Evolutionary conservation across 1,140 invertebrate species (phyloP).

Genomic region (Arion vulgaris): DNA sequence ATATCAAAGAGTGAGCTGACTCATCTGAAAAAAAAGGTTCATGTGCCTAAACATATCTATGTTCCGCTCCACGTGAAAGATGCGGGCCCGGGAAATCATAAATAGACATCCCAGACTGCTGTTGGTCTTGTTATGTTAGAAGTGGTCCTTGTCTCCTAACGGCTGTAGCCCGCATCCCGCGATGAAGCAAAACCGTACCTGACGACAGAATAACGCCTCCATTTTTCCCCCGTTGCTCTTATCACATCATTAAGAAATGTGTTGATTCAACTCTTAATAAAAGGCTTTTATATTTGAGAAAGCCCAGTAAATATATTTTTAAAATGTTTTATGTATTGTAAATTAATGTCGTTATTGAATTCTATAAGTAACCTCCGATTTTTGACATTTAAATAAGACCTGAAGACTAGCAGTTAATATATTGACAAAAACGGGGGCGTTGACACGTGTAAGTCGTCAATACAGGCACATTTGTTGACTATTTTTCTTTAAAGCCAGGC

Average conservation of each 20-base stretch:
- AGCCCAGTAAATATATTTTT: neutral
- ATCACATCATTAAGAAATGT: too few species aligned
- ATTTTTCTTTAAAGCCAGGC: too few species aligned
- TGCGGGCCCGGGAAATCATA: neutral
- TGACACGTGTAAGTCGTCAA: neutral
- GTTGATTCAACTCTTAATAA: neutral
- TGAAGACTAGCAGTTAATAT: too few species aligned
- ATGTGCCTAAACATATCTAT: neutral
- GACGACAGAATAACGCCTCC: neutral
- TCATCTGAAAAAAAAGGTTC: neutral
- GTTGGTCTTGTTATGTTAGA: neutral
- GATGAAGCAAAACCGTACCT: neutral
- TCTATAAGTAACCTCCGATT: neutral
- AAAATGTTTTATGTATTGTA: neutral
- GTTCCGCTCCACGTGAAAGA: conserved; percentile 8
- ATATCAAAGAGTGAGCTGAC: neutral
- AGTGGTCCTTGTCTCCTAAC: neutral
- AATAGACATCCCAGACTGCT: neutral
- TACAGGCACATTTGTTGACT: too few species aligned
- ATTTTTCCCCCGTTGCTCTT: neutral
- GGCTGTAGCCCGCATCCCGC: neutral
- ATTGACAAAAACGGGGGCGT: neutral
- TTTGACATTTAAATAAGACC: neutral
- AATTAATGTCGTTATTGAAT: neutral
- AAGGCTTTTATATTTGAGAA: neutral